Evolutionary conservation across 2,888 invertebrate species (phyloP), one percentile per base, ranked within the genome.

Genomic region (Scaptomyza reducta): DNA sequence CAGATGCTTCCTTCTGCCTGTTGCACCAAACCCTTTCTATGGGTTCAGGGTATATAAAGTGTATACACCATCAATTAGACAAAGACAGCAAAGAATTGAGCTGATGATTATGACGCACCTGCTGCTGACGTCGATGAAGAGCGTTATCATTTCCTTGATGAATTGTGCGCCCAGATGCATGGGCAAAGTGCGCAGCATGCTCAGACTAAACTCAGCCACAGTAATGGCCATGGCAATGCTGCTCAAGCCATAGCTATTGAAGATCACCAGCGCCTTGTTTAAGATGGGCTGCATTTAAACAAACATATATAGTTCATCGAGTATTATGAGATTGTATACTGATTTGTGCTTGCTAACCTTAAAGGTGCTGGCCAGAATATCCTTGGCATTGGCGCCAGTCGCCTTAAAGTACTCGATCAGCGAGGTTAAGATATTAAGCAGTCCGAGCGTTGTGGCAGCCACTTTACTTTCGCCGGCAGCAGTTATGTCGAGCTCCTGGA

Each of bases 331-430:
- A n/a, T 22, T 35, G 6, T 35, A 35, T 1, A 6, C 35, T n/a
- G 6, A 5, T 4, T 4, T 35, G 33, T 14, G 13, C 3, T 14
- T 38, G 50, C 65, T 64, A 41, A 91, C 91, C 87, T 91, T 92
- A 42, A 91, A 90, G 25, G 90, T 90, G 71, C 75, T 87, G 29
- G 89, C 85, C 38, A 92, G 80, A 89, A 92, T 92, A 57, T 91
- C 89, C 81, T 92, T 92, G 63, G 91, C 89, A 62, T 89, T 88
- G 41, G 89, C 90, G 13, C 86, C 89, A 6, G 88, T 86, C 50
- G 91, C 92, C 61, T 90, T 90, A 31, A 91, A 92, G 62, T 90
- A 90, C 70, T 91, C 91, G 25, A 91, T 84, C 22, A 91, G 77
- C 13, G 89, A 87, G 35, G 89, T 90, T 46, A 92, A 87, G 31